Evolutionary conservation across 2,888 invertebrate species (phyloP).

Genomic region (Zelleria hepariella): DNA sequence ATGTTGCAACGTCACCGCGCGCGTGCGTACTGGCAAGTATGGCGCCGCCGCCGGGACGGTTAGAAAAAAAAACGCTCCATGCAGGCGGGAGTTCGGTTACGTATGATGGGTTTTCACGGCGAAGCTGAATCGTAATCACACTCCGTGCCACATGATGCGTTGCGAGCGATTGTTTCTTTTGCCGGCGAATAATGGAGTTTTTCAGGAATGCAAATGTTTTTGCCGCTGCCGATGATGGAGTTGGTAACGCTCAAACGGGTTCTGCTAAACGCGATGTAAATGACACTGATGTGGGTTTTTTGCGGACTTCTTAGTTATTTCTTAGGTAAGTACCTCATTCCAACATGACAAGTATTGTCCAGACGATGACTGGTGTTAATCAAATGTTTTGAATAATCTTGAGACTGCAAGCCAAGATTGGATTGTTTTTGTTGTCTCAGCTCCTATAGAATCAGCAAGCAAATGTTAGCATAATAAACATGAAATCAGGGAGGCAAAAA

Average conservation of each 20-base stretch:
- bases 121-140: conserved; percentile 11
- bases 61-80: conserved; percentile 32
- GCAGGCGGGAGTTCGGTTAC: conserved; percentile 21
- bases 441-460: neutral
- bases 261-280: neutral
- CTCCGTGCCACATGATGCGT: neutral
- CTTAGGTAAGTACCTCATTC: neutral
- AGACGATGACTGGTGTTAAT: neutral
- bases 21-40: conserved; percentile 44
- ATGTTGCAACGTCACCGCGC: conserved; percentile 62
- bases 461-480: neutral
- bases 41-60: conserved; percentile 20
- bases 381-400: neutral
- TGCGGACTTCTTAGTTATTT: neutral
- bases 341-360: too few species aligned
- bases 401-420: neutral
- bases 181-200: neutral
- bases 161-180: neutral
- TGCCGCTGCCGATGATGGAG: neutral
- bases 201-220: neutral
- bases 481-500: neutral
- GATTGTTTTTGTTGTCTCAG: neutral
- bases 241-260: neutral
- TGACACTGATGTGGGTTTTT: neutral
- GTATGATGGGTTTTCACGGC: conserved; percentile 25